A percentile compares a stretch with the other conserved stretches of the same genome.
These are phyloP conservation scores for Leptinotarsa peninsularis DNA, from an alignment of 2,888 invertebrate species.

Conservation along the genomic window DNA sequence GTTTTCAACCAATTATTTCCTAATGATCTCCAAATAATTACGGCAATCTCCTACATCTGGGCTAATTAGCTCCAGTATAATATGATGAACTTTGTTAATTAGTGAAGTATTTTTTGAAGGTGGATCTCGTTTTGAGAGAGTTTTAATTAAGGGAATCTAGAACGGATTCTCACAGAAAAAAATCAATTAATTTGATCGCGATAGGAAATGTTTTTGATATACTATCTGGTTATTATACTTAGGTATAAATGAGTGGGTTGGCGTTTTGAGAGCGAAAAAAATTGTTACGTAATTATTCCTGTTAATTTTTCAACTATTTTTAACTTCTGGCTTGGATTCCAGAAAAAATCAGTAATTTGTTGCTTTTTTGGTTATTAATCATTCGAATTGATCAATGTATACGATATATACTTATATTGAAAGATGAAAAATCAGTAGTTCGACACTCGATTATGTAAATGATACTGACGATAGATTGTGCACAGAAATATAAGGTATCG, in stretches of 20 bases:
- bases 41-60: conserved; percentile 47
- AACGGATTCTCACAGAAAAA: background rate
- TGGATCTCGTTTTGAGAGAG: conserved; percentile 41
- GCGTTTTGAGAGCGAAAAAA: background rate
- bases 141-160: conserved; percentile 11
- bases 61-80: conserved; percentile 48
- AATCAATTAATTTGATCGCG: conserved; percentile 7
- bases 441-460: no score
- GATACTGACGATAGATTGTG: no score
- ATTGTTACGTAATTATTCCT: no score
- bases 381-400: no score
- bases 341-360: no score
- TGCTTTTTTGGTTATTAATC: no score
- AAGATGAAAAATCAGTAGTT: no score
- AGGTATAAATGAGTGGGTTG: background rate
- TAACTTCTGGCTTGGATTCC: no score
- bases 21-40: conserved; percentile 52
- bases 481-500: no score
- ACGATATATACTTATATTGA: no score
- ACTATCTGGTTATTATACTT: conserved; percentile 1
- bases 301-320: no score
- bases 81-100: conserved; percentile 48
- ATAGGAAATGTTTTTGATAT: background rate
- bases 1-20: conserved; percentile 54
- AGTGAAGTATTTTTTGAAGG: conserved; percentile 41